Evolutionary conservation across 2,797 vertebrate genomes (phyloP), one percentile per base, ranked within the genome.

Genomic region (Gymnodraco acuticeps): DNA sequence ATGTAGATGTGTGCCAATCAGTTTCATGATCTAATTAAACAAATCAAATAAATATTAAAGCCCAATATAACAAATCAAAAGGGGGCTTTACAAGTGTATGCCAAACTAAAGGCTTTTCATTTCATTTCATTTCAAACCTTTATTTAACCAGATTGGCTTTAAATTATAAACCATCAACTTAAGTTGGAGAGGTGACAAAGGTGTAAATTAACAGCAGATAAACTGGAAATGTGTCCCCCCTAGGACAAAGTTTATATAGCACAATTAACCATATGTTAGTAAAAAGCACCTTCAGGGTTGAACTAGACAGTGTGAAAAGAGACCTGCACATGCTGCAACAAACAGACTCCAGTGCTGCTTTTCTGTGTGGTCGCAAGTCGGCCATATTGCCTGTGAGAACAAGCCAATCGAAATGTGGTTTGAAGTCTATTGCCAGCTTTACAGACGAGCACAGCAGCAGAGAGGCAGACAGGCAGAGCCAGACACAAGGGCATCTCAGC

Each of bases 401-500:
- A 67, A 3, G 61, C 56, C 79, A 75, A 51, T 79, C 72, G 48
- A 0, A 2, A 77, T 80, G 59, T 64, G 16, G 66, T 64, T 72
- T 80, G 73, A 72, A 71, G 58, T 47, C 17, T 15, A 23, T 46
- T 31, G 78, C 48, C 83, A 75, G 73, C 52, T 48, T 46, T 31
- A 52, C 27, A 70, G 76, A 64, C 41, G 15, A 58, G 46, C 63
- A 56, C 53, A 70, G 20, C 13, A 64, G 73, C 59, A 60, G n/a
- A 79, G 38, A 82, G 68, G 31, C 43, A 55, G 42, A 63, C 59
- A 19, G 46, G 73, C 74, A 77, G 46, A 38, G 55, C 55, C 82
- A 69, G 77, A 72, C 84, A 81, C 80, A 86, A 87, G 77, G 61
- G 33, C 77, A 69, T 41, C 77, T 63, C 58, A 41, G 72, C 64